Evolutionary conservation across 1,140 invertebrate species (phyloP).

Genomic region (Drosophila subpulchrella): DNA sequence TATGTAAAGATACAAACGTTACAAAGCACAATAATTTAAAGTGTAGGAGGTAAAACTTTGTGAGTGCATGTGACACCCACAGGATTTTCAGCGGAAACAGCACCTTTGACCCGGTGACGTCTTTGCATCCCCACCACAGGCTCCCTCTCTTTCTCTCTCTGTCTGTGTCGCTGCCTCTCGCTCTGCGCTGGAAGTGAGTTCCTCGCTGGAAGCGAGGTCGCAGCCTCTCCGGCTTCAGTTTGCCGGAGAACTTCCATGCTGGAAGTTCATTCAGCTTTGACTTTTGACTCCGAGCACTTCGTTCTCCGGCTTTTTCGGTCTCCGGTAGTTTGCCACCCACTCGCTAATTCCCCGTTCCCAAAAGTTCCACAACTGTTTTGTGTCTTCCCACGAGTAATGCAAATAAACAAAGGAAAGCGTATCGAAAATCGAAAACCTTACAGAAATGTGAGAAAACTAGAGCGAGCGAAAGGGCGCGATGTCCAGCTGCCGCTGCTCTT

Average conservation of each 20-base stretch:
- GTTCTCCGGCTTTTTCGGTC: conserved; percentile 8
- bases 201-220: conserved; percentile 41
- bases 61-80: conserved; percentile 1
- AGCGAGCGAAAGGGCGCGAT: conserved; percentile 28
- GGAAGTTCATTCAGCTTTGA: conserved; percentile 82
- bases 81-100: conserved; percentile 18
- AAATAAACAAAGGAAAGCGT: conserved; percentile 37
- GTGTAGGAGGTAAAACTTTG: not conserved
- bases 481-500: conserved; percentile 71
- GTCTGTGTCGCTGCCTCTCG: conserved; percentile 4
- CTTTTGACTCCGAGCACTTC: conserved; percentile 55
- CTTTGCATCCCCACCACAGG: conserved; percentile 20
- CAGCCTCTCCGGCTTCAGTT: conserved; percentile 69
- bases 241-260: conserved; percentile 53
- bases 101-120: conserved; percentile 55
- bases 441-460: conserved; percentile 51
- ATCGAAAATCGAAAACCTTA: conserved; percentile 34
- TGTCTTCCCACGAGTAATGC: conserved; percentile 28
- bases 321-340: conserved; percentile 27
- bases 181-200: conserved; percentile 47
- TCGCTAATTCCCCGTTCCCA: not conserved
- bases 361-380: conserved; percentile 29
- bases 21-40: not conserved
- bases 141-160: conserved; percentile 9
- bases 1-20: not conserved